Conservation (phyloP, 1,140 invertebrate genomes). For the Ectropis grisescens region DNA sequence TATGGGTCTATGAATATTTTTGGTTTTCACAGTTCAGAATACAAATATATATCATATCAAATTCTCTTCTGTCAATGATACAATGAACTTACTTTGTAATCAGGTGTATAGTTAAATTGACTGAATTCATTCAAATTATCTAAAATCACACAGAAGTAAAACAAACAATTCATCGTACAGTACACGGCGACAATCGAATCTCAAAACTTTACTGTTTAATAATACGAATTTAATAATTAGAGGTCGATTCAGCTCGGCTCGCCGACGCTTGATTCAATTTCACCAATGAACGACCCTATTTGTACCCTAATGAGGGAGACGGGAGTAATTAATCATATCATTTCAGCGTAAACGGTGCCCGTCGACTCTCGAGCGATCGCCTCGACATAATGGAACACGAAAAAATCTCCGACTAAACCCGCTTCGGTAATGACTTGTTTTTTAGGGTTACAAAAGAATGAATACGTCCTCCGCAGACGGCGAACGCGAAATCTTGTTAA, state of each 20-base stretch:
- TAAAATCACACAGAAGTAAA: too few species aligned
- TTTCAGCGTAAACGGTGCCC: conserved; percentile 55
- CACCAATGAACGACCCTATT: conserved; percentile 59
- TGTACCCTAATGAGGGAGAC: conserved; percentile 60
- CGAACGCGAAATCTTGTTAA: conserved; percentile 40
- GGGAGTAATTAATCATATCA: conserved; percentile 66
- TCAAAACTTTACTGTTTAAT: too few species aligned
- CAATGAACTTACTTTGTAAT: too few species aligned
- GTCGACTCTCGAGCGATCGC: conserved; percentile 43
- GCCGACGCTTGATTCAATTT: conserved; percentile 69
- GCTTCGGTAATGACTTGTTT: conserved; percentile 67
- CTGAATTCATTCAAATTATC: too few species aligned
- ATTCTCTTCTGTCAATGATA: too few species aligned
- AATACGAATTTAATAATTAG: conserved; percentile 60
- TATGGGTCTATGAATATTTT: conserved; percentile 47
- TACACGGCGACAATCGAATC: too few species aligned
- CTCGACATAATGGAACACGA: conserved; percentile 57
- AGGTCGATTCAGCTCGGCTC: conserved; percentile 43
- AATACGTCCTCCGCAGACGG: conserved; percentile 59
- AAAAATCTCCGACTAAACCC: conserved; percentile 62
- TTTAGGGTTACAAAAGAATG: conserved; percentile 63
- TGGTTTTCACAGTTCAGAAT: too few species aligned
- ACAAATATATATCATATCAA: too few species aligned
- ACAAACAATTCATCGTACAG: too few species aligned
- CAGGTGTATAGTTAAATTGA: too few species aligned